Evolutionary conservation across 2,797 vertebrate species (phyloP).

Genomic region (Nyctalus aviator): DNA sequence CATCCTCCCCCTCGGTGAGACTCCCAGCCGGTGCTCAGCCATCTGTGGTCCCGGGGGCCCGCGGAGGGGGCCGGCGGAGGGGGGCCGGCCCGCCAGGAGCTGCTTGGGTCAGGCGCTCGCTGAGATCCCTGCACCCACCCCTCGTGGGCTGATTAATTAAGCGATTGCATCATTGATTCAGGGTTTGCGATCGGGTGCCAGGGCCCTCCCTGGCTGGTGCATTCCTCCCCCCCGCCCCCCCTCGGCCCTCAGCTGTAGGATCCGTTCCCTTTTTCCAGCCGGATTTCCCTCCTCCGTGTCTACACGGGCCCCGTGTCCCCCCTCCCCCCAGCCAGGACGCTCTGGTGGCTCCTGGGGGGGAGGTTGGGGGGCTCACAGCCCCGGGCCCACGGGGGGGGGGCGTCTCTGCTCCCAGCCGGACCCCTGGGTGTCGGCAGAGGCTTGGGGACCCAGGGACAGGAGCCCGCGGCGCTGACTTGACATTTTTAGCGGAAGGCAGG

Average conservation of each 20-base stretch:
- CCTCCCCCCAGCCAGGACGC: background rate
- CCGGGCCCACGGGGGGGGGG: background rate
- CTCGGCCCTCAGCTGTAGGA: conserved; percentile 52
- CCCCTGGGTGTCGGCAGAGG: conserved; percentile 13
- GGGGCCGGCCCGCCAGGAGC: conserved; percentile 76
- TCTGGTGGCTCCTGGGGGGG: background rate
- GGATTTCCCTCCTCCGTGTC: conserved; percentile 15
- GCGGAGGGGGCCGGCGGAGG: conserved; percentile 71
- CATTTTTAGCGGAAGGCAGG: conserved; percentile 73
- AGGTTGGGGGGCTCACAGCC: background rate
- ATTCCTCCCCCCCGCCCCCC: conserved; percentile 71
- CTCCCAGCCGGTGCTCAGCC: conserved; percentile 78
- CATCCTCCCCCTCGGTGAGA: conserved; percentile 74
- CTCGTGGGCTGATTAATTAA: conserved; percentile 82
- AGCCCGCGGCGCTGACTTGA: conserved; percentile 60
- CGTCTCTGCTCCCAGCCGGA: conserved; percentile 1
- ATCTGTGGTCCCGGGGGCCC: conserved; percentile 77
- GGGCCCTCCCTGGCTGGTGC: conserved; percentile 67
- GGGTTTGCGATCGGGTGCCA: conserved; percentile 74
- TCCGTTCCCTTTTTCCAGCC: background rate
- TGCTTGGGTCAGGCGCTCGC: conserved; percentile 78
- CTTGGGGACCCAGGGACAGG: background rate
- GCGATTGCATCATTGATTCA: conserved; percentile 80
- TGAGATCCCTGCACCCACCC: conserved; percentile 75
- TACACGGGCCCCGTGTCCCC: background rate